Conservation (phyloP, 2,888 invertebrate species). For the Abrostola triplasia region DNA sequence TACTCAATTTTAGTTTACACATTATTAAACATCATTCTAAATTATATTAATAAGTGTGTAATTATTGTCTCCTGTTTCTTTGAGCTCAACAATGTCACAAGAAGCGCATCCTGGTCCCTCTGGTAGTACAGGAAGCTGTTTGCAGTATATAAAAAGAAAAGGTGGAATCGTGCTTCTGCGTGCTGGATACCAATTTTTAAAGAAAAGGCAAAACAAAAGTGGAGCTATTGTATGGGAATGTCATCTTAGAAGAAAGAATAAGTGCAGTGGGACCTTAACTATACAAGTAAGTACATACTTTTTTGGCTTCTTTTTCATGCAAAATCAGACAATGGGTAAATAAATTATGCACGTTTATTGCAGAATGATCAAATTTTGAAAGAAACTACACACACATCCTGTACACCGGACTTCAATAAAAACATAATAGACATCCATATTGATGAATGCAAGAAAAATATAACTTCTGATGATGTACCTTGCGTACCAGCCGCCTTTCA, state of each 20-base stretch:
- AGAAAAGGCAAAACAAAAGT: conserved; percentile 20
- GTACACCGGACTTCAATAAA: conserved; percentile 17
- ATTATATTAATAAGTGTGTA: conserved; percentile 28
- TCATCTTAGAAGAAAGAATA: conserved; percentile 25
- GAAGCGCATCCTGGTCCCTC: conserved; percentile 23
- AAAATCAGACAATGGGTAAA: conserved; percentile 15
- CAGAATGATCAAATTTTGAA: conserved; percentile 22
- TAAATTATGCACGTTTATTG: conserved; percentile 17
- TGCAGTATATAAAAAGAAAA: conserved; percentile 22
- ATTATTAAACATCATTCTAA: conserved; percentile 22
- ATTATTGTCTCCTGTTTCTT: conserved; percentile 23
- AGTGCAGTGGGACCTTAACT: conserved; percentile 20
- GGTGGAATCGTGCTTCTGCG: conserved; percentile 25
- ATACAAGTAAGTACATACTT: conserved; percentile 7
- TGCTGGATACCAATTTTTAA: conserved; percentile 24
- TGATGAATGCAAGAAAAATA: conserved; percentile 25
- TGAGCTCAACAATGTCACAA: conserved; percentile 22
- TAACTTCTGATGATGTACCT: conserved; percentile 23
- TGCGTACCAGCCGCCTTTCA: conserved; percentile 17
- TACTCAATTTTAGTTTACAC: conserved; percentile 6
- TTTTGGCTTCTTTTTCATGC: conserved; percentile 15
- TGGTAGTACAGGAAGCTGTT: conserved; percentile 23
- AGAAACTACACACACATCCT: conserved; percentile 22
- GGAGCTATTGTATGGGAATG: conserved; percentile 21
- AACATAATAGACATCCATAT: conserved; percentile 18